Percentiles rank a stretch among this genome's conserved stretches.
These are phyloP conservation scores for Scaptomyza pallida DNA, from an alignment of 1,140 invertebrate genomes.

Conservation along the genomic window DNA sequence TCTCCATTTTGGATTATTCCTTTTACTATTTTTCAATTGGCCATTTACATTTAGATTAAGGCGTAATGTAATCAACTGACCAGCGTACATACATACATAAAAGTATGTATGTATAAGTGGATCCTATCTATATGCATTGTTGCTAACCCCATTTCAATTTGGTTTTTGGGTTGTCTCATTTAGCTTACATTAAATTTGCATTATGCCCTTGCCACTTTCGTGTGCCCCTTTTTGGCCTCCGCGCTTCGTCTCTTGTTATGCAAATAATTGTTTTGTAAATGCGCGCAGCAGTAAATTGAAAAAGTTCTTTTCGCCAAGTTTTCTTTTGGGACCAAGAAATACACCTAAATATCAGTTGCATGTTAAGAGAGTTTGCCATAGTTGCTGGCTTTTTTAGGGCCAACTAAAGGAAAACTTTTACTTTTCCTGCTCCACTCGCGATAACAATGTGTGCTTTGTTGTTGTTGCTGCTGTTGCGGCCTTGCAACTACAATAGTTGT, in stretches of 20 bases:
- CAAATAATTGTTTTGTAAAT: conserved; percentile 72
- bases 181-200: conserved; percentile 42
- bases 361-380: conserved; percentile 22
- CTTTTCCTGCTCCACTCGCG: conserved; percentile 34
- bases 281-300: conserved; percentile 69
- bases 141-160: conserved; percentile 6
- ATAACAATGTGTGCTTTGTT: conserved; percentile 42
- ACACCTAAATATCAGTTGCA: conserved; percentile 59
- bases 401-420: conserved; percentile 39
- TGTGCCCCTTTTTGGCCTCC: background rate
- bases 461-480: conserved; percentile 51
- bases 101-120: background rate
- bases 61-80: conserved; percentile 55
- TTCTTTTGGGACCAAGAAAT: conserved; percentile 36
- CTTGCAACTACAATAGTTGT: conserved; percentile 54
- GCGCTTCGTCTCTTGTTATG: background rate
- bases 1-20: background rate
- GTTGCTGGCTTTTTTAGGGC: background rate
- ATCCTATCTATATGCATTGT: background rate
- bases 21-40: conserved; percentile 54
- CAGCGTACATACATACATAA: conserved; percentile 16
- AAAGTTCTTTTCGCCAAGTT: conserved; percentile 61
- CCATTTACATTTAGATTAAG: conserved; percentile 77
- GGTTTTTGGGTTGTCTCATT: conserved; percentile 30
- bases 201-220: conserved; percentile 1